Evolutionary conservation across 1,140 invertebrate species (phyloP).

Genomic region (Steinernema feltiae): DNA sequence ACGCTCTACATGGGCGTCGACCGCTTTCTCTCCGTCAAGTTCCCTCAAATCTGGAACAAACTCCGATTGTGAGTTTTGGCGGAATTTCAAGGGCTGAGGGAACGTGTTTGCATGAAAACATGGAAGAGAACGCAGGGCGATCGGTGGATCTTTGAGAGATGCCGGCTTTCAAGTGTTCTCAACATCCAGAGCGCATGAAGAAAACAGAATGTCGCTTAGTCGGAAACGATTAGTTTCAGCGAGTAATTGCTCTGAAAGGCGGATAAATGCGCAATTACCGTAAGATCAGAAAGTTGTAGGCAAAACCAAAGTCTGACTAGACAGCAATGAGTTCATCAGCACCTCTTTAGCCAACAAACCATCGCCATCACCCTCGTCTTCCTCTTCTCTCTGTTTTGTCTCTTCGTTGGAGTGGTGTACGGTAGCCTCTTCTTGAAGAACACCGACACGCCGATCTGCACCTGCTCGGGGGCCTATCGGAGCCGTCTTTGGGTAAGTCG

Average conservation of each 20-base stretch:
- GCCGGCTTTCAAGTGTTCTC: too few species aligned
- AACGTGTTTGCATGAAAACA: too few species aligned
- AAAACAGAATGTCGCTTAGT: too few species aligned
- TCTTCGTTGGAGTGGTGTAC: not conserved
- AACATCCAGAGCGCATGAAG: too few species aligned
- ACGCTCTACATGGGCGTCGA: not conserved
- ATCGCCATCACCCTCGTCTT: not conserved
- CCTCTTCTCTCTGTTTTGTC: not conserved
- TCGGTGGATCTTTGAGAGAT: too few species aligned
- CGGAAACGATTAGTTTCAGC: too few species aligned
- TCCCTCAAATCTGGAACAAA: not conserved
- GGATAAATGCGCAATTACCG: too few species aligned
- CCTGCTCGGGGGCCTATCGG: not conserved
- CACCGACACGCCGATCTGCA: not conserved
- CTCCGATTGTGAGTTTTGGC: not conserved
- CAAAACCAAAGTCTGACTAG: too few species aligned
- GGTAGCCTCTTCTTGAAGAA: not conserved
- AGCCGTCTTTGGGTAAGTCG: not conserved
- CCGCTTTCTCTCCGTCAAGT: not conserved
- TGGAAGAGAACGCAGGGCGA: too few species aligned
- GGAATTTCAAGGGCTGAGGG: not conserved
- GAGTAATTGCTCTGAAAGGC: too few species aligned
- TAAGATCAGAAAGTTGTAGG: too few species aligned
- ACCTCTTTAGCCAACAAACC: not conserved
- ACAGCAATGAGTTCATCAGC: too few species aligned